Conservation (phyloP, 1,140 invertebrate species). For the Ceratosolen fusciceps region DNA sequence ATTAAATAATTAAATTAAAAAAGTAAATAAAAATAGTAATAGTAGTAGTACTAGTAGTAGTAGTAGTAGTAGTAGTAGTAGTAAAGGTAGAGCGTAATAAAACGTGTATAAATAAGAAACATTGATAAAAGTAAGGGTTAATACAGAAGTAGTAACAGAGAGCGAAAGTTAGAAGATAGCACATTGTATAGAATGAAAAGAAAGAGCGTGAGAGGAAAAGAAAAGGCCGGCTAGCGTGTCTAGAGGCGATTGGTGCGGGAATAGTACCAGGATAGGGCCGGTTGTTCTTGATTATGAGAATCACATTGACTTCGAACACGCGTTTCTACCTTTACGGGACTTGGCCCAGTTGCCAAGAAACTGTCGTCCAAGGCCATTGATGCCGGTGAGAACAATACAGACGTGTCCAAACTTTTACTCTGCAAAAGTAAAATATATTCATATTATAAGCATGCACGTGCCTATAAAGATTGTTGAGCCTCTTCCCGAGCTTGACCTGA, state of each 20-base stretch:
- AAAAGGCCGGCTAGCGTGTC: conserved; percentile 72
- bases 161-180: conserved; percentile 45
- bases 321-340: conserved; percentile 69
- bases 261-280: conserved; percentile 69
- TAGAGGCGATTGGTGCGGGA: conserved; percentile 70
- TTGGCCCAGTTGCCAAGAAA: conserved; percentile 66
- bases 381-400: conserved; percentile 87
- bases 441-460: neutral
- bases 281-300: conserved; percentile 63
- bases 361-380: conserved; percentile 79
- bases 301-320: conserved; percentile 63
- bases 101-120: conserved; percentile 38
- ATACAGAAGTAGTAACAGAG: conserved; percentile 28
- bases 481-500: neutral
- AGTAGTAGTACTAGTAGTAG: too few species aligned
- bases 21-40: conserved; percentile 20
- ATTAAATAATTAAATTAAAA: conserved; percentile 45
- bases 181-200: conserved; percentile 45
- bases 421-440: conserved; percentile 68
- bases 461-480: too few species aligned
- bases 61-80: too few species aligned
- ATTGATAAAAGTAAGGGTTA: conserved; percentile 30
- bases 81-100: neutral
- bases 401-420: conserved; percentile 89
- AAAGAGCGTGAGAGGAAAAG: conserved; percentile 54